Percentiles rank a stretch among this genome's conserved stretches.
Conservation (phyloP, 2,888 invertebrate genomes). For the Eupithecia exiguata region DNA sequence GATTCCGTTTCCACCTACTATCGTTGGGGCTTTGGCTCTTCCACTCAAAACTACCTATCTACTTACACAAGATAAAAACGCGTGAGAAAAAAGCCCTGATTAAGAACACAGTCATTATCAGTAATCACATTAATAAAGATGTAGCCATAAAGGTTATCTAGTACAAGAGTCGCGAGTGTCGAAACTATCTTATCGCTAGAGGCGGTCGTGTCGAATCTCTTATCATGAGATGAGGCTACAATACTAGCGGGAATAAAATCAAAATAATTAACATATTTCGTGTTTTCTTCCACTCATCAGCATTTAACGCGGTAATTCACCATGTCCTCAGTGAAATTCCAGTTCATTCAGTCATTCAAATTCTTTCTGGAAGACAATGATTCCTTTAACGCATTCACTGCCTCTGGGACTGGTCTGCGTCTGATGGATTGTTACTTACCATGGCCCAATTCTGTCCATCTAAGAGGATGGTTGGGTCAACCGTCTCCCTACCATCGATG, state of each 20-base stretch:
- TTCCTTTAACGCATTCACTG: background rate
- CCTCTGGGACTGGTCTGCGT: too few species aligned
- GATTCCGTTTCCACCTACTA: background rate
- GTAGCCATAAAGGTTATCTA: conserved; percentile 49
- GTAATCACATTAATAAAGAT: conserved; percentile 41
- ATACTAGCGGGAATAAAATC: conserved; percentile 17
- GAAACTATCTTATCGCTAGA: conserved; percentile 32
- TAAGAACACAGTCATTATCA: conserved; percentile 21
- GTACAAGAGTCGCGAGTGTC: conserved; percentile 46
- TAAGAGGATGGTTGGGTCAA: too few species aligned
- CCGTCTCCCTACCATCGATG: too few species aligned
- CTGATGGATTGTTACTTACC: too few species aligned
- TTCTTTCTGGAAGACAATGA: too few species aligned
- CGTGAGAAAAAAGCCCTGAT: conserved; percentile 24
- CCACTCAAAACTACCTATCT: background rate
- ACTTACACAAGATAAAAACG: background rate
- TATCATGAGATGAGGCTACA: conserved; percentile 28
- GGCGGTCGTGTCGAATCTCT: conserved; percentile 23
- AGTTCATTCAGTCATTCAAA: background rate
- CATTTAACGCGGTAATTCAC: background rate
- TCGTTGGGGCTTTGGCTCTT: background rate
- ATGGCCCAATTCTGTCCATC: too few species aligned
- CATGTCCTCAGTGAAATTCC: background rate
- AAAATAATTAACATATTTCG: background rate
- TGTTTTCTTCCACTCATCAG: background rate